phyloP scores from a whole-genome alignment of 2,797 vertebrate species.

The Salarias fasciatus region DNA sequence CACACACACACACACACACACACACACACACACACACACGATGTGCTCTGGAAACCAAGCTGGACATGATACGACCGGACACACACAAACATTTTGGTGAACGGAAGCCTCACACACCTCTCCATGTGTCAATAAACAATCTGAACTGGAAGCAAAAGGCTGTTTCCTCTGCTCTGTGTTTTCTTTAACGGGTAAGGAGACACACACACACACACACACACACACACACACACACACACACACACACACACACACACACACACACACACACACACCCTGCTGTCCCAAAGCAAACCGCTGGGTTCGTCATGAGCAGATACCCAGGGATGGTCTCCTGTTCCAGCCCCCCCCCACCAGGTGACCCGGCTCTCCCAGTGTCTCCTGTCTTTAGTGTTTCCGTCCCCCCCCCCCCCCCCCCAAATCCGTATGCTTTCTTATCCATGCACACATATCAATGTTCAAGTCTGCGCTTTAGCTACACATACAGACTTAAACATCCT shows the following conservation, averaged over 20 bases:
- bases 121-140: constrained; percentile 21
- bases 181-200: constrained; percentile 30
- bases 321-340: constrained; percentile 34
- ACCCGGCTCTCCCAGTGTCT: constrained; percentile 41
- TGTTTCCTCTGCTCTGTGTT: constrained; percentile 37
- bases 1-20: constrained; percentile 11
- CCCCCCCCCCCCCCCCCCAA: constrained; percentile 56
- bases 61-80: too few relatives aligned
- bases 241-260: too few relatives aligned
- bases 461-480: constrained; percentile 64
- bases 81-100: too few relatives aligned
- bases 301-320: constrained; percentile 34
- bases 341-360: constrained; percentile 26
- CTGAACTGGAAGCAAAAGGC: constrained; percentile 5
- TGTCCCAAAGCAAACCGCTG: constrained; percentile 49
- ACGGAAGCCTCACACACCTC: constrained; percentile 1
- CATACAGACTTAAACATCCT: constrained; percentile 72
- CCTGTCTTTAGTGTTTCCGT: constrained; percentile 42
- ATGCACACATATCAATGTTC: constrained; percentile 69
- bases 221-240: too few relatives aligned
- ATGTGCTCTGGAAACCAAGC: constrained; percentile 19
- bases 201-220: too few relatives aligned
- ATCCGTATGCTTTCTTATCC: constrained; percentile 59
- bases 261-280: constrained; percentile 19
- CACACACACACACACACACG: neutral